Conservation (phyloP, 2,888 invertebrate genomes). For the Choristoneura rosaceana region DNA sequence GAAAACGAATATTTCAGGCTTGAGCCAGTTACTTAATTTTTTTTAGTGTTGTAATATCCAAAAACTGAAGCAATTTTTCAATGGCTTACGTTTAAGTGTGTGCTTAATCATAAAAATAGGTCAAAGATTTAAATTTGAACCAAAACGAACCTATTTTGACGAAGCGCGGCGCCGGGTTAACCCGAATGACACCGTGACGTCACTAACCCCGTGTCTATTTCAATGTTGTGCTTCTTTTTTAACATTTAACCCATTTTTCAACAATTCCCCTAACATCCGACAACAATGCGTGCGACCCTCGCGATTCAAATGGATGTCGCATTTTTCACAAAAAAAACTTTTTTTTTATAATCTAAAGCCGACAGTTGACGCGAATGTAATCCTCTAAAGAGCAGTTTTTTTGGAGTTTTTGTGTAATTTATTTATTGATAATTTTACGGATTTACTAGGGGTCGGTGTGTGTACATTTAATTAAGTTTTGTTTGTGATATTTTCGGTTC, state of each 20-base stretch:
- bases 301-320: constrained; percentile 78
- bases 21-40: too few relatives aligned
- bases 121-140: constrained; percentile 36
- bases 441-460: constrained; percentile 49
- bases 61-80: not conserved
- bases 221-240: constrained; percentile 73
- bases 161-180: constrained; percentile 49
- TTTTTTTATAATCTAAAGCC: constrained; percentile 78
- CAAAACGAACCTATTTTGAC: constrained; percentile 22
- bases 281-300: constrained; percentile 69
- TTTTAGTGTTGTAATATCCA: too few relatives aligned
- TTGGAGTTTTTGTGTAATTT: constrained; percentile 70
- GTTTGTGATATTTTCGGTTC: constrained; percentile 40
- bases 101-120: not conserved
- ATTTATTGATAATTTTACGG: constrained; percentile 70
- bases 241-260: constrained; percentile 83
- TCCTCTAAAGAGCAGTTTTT: constrained; percentile 83
- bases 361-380: constrained; percentile 85
- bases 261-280: constrained; percentile 74
- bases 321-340: constrained; percentile 61
- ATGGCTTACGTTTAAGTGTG: too few relatives aligned
- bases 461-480: constrained; percentile 43
- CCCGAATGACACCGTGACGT: constrained; percentile 47
- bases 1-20: too few relatives aligned
- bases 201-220: constrained; percentile 56